Evolutionary conservation across 2,888 invertebrate genomes (phyloP).

Genomic region (Chironomus riparius): DNA sequence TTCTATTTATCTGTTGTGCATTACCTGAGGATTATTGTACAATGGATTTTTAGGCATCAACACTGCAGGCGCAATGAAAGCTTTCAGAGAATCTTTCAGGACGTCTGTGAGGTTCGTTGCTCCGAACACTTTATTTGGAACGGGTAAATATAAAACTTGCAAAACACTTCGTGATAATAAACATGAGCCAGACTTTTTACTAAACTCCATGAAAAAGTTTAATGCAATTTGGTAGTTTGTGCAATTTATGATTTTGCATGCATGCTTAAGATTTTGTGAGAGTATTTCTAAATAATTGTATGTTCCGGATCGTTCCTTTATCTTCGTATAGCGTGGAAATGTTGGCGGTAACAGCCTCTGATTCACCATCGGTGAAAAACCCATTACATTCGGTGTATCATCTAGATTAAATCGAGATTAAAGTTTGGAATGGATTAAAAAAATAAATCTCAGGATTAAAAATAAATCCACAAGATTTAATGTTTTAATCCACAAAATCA

Average conservation of each 20-base stretch:
- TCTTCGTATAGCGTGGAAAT: constrained; percentile 92
- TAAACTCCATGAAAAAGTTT: constrained; percentile 91
- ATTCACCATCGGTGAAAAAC: constrained; percentile 94
- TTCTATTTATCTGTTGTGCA: neutral
- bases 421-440: neutral
- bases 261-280: constrained; percentile 67
- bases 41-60: constrained; percentile 65
- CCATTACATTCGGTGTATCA: constrained; percentile 71
- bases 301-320: constrained; percentile 57
- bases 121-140: constrained; percentile 40
- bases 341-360: constrained; percentile 94
- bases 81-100: constrained; percentile 72
- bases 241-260: constrained; percentile 71
- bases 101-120: constrained; percentile 59
- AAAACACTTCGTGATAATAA: constrained; percentile 85
- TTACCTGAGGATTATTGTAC: constrained; percentile 55
- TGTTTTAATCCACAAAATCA: neutral
- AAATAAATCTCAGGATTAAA: neutral
- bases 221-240: constrained; percentile 72
- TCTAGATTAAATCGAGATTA: constrained; percentile 38
- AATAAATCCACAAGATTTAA: neutral
- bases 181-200: constrained; percentile 74
- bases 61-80: constrained; percentile 83
- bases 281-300: constrained; percentile 74
- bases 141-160: constrained; percentile 63